Evolutionary conservation across 2,797 vertebrate genomes (phyloP), one percentile per base, ranked within the genome.

Genomic region (Silurus lanzhouensis): DNA sequence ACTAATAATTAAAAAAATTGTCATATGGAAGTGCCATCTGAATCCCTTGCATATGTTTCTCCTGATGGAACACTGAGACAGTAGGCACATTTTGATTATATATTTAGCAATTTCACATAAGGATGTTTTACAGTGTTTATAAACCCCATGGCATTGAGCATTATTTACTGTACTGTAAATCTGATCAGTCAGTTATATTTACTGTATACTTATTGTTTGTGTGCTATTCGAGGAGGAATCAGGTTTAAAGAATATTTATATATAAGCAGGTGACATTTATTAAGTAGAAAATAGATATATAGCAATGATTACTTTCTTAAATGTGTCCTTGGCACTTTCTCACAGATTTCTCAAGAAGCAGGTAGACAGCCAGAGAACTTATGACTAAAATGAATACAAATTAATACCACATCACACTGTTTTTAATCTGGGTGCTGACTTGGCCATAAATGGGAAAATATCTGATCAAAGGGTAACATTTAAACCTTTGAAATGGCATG

Each of bases 271-370:
- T 82, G 76, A 84, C 25, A 67, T 9, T 14, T 1, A 10, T 7
- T 52, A 52, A 52, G 48, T 52, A 6, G 57, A 38, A 80, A 83
- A 25, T 52, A 63, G 31, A 22, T 31, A 89, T 75, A 74, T 64
- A 44, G 81, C 72, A 72, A 84, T 61, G 88, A 86, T 81, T 48
- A 87, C 82, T 87, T 87, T 48, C 68, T 70, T 52, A 52, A 5
- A 52, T 76, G 80, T 83, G 78, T 86, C 67, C 75, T 76, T 74
- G 63, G 71, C 66, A 27, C 66, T 82, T 87, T 20, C 52, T 81
- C 79, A 78, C 20, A 12, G 64, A 78, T 61, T 85, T 63, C 75
- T 82, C 67, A 60, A 25, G n/a, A 22, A 25, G 15, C 55, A 68
- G 38, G 60, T 13, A 63, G 66, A 81, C 81, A 76, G 58, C 12